A percentile compares a stretch with the other conserved stretches of the same genome.
Conservation (phyloP, 2,888 invertebrate genomes). For the Dynastes maya region DNA sequence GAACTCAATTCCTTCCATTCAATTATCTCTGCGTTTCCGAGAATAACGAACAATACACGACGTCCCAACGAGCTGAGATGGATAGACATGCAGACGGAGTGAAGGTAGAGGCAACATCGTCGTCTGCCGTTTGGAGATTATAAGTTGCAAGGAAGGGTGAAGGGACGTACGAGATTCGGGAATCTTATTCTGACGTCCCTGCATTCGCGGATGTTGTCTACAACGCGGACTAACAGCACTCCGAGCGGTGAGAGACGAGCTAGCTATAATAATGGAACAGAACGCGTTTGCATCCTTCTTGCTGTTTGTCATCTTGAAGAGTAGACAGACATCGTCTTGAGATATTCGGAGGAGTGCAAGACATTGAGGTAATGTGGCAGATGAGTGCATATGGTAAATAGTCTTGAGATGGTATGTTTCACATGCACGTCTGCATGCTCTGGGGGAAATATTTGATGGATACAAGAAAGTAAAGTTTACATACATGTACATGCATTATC, state of each 20-base stretch:
- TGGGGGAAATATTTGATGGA: no score
- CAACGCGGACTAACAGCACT: background rate
- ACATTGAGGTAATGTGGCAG: background rate
- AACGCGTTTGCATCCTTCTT: background rate
- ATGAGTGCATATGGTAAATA: background rate
- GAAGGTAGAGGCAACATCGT: no score
- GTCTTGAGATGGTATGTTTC: no score
- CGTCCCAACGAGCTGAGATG: background rate
- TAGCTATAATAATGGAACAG: background rate
- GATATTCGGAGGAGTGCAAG: background rate
- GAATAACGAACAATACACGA: conserved; percentile 24
- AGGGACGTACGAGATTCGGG: background rate
- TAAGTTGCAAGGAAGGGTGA: no score
- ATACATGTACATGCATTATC: no score
- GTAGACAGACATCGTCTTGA: background rate
- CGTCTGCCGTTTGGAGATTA: no score
- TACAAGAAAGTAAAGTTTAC: no score
- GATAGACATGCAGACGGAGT: background rate
- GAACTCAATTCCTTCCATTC: conserved; percentile 38
- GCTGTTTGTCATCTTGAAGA: conserved; percentile 18
- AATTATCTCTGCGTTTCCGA: conserved; percentile 25
- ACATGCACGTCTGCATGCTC: no score
- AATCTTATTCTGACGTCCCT: background rate
- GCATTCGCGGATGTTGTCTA: background rate
- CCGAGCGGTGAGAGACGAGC: background rate